Percentiles rank a stretch among this genome's conserved stretches.
Evolutionary conservation across 2,888 invertebrate species (phyloP).

Genomic region (Drosophila nr. fundita): DNA sequence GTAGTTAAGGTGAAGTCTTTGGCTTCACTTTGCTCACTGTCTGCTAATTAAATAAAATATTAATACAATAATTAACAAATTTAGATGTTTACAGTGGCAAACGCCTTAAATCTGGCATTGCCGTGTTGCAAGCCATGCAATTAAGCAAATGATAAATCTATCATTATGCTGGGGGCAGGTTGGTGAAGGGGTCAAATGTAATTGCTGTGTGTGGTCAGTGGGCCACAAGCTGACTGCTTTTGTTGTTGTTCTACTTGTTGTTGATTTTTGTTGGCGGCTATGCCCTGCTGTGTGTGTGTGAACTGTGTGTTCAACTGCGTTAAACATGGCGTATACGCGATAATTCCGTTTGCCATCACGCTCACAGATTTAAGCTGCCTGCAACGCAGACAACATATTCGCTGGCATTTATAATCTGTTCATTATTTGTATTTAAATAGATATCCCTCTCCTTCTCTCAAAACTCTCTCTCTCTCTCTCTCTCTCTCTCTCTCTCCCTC

Average conservation of each 20-base stretch:
- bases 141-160: conserved; percentile 75
- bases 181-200: conserved; percentile 30
- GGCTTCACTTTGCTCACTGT: conserved; percentile 21
- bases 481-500: neutral
- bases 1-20: neutral
- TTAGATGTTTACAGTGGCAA: conserved; percentile 3
- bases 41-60: conserved; percentile 69
- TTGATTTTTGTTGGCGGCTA: conserved; percentile 18
- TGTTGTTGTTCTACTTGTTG: conserved; percentile 8
- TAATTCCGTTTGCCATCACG: conserved; percentile 46
- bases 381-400: conserved; percentile 36
- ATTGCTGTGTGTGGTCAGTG: conserved; percentile 53
- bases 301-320: conserved; percentile 13
- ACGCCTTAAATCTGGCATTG: conserved; percentile 36
- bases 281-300: neutral
- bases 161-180: conserved; percentile 32
- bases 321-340: conserved; percentile 61
- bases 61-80: conserved; percentile 72
- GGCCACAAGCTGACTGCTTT: conserved; percentile 40
- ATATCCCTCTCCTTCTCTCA: neutral
- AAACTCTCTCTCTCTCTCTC: neutral
- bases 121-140: conserved; percentile 56
- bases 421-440: conserved; percentile 79
- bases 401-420: conserved; percentile 66
- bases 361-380: conserved; percentile 28